Evolutionary conservation across 2,113 vertebrate genomes (phyloP).

Genomic region (Aphyosemion australe): DNA sequence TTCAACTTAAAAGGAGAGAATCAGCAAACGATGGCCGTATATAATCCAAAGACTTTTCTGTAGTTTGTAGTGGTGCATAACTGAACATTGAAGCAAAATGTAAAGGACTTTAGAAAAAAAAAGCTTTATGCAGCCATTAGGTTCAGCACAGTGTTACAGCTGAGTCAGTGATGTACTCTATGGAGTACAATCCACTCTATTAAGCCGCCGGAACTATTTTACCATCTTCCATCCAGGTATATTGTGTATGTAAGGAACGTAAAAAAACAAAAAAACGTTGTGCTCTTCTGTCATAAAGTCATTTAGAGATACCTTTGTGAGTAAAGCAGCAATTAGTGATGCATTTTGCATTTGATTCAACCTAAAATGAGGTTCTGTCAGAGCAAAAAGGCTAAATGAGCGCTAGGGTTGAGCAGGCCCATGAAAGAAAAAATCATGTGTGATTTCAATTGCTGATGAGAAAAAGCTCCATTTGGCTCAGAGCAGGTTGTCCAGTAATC

Average conservation of each 20-base stretch:
- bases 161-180: not conserved
- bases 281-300: conserved; percentile 34
- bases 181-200: not conserved
- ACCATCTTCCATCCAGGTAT: not conserved
- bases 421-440: conserved; percentile 26
- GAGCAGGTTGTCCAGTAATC: too few relatives aligned
- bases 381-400: conserved; percentile 32
- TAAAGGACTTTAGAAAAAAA: not conserved
- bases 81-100: not conserved
- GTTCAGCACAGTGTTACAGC: not conserved
- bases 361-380: conserved; percentile 50
- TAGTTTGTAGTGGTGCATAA: not conserved
- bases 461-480: conserved; percentile 31
- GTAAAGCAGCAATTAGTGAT: conserved; percentile 54
- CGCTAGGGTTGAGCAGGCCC: conserved; percentile 15
- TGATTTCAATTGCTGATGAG: conserved; percentile 65
- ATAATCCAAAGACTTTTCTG: not conserved
- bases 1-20: too few relatives aligned
- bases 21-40: not conserved
- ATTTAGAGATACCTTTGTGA: conserved; percentile 46
- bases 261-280: not conserved
- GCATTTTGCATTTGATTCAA: conserved; percentile 53
- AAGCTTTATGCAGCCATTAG: not conserved
- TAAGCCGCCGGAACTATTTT: not conserved
- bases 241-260: not conserved